phyloP scores from a whole-genome alignment of 2,888 invertebrate genomes.

The Dromius quadrimaculatus region DNA sequence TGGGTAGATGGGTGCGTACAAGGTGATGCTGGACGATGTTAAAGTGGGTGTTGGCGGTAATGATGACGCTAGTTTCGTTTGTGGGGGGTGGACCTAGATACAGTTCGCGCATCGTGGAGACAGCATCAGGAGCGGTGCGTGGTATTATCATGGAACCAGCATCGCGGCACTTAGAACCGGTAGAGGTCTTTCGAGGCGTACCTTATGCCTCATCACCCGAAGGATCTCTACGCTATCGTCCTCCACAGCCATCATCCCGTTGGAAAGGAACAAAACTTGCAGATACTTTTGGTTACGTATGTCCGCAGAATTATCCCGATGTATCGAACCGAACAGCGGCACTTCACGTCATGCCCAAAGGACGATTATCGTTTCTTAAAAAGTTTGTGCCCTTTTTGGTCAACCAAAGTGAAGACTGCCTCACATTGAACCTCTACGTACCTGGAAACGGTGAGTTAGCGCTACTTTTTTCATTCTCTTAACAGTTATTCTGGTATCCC shows the following conservation, averaged over 20 bases:
- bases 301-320: constrained; percentile 77
- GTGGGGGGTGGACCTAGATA: constrained; percentile 74
- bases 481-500: background rate
- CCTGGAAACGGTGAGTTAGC: constrained; percentile 83
- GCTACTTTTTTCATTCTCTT: background rate
- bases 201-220: constrained; percentile 84
- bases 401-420: constrained; percentile 92
- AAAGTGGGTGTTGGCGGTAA: background rate
- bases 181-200: constrained; percentile 87
- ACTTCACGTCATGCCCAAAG: constrained; percentile 80
- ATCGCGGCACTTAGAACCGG: constrained; percentile 80
- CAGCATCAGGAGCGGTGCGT: constrained; percentile 79
- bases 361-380: constrained; percentile 80
- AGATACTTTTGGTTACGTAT: constrained; percentile 81
- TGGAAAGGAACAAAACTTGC: constrained; percentile 83
- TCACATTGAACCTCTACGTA: constrained; percentile 89
- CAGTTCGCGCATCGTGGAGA: constrained; percentile 85
- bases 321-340: constrained; percentile 76
- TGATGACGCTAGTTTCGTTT: background rate
- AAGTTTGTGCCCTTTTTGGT: constrained; percentile 77
- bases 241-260: constrained; percentile 74
- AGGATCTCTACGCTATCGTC: constrained; percentile 75
- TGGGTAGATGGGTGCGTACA: background rate
- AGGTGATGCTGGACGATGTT: constrained; percentile 26
- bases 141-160: constrained; percentile 78